These are phyloP conservation scores for Spizella passerina DNA, from an alignment of 2,797 vertebrate species.

Conservation along the genomic window DNA sequence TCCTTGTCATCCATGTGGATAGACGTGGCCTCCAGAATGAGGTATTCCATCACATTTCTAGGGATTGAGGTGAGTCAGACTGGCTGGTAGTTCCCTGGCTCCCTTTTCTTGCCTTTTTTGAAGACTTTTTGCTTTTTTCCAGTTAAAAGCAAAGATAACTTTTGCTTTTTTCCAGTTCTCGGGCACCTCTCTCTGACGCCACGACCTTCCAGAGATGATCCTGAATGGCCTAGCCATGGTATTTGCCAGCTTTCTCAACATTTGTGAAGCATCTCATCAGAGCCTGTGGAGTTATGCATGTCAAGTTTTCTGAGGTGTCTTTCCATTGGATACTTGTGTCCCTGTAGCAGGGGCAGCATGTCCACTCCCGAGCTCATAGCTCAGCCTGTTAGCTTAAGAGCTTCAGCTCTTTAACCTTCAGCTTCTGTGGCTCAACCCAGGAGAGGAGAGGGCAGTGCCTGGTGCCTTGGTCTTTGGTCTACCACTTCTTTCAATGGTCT, in stretches of 20 bases:
- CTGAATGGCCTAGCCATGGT: background rate
- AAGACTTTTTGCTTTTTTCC: background rate
- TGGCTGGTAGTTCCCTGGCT: background rate
- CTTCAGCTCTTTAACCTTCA: background rate
- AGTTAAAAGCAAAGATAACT: too few species aligned
- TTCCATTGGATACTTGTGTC: background rate
- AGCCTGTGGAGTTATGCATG: background rate
- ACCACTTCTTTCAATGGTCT: background rate
- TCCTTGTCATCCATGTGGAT: background rate
- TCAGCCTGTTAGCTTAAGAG: background rate
- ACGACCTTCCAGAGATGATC: fast-evolving
- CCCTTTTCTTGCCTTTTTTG: background rate
- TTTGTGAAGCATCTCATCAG: background rate
- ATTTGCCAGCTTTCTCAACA: background rate
- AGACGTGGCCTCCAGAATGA: background rate
- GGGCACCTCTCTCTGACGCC: background rate
- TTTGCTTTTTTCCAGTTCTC: background rate
- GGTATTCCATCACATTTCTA: background rate
- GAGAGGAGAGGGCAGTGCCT: background rate
- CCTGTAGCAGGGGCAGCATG: background rate
- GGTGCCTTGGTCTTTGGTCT: background rate
- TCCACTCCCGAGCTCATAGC: background rate
- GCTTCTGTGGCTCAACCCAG: background rate
- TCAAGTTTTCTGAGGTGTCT: background rate
- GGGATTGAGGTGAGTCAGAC: background rate